A percentile compares a stretch with the other conserved stretches of the same genome.
Evolutionary conservation across 2,797 vertebrate genomes (phyloP).

Genomic region (Knipowitschia caucasica): DNA sequence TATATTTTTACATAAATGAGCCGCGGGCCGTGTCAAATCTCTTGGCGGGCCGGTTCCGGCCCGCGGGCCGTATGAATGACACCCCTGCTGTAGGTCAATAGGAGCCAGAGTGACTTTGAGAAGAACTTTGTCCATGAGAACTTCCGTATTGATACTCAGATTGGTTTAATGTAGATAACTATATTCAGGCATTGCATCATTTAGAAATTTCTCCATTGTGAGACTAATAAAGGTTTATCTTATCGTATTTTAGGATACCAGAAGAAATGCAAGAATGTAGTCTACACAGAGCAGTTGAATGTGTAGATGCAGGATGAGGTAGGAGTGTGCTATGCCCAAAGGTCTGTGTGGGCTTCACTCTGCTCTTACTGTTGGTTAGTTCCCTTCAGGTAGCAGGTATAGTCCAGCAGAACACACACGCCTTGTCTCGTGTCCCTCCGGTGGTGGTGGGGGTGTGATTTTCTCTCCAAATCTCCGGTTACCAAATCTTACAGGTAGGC

Average conservation of each 20-base stretch:
- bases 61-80: no score
- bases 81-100: no score
- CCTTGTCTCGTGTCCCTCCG: conserved; percentile 19
- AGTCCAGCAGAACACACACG: conserved; percentile 17
- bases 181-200: no score
- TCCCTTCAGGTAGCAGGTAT: conserved; percentile 24
- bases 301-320: background rate
- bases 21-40: no score
- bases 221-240: no score
- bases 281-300: background rate
- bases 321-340: background rate
- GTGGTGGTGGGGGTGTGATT: conserved; percentile 23
- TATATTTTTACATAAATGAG: no score
- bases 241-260: background rate
- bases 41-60: no score
- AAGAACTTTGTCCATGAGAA: no score
- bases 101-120: no score
- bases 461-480: conserved; percentile 1
- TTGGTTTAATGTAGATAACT: no score
- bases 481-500: conserved; percentile 12
- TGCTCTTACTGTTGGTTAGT: conserved; percentile 3
- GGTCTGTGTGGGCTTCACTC: background rate
- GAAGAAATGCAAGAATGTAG: background rate
- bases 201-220: no score
- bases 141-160: no score